Percentiles rank a stretch among this genome's conserved stretches.
phyloP scores from a whole-genome alignment of 2,888 invertebrate genomes.

The Synergus gifuensis region DNA sequence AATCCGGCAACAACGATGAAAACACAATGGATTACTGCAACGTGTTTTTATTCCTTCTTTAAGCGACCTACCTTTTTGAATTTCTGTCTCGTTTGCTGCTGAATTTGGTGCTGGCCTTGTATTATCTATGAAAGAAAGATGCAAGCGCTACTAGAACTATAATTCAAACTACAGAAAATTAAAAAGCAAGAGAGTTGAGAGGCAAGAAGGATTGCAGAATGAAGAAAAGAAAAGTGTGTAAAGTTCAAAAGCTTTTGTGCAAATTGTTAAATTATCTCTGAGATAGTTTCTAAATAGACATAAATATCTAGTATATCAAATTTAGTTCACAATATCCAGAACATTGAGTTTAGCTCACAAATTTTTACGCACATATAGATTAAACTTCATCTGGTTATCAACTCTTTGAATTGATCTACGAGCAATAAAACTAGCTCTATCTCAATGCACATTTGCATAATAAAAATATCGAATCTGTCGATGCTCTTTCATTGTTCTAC shows the following conservation, averaged over 20 bases:
- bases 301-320: background rate
- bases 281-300: background rate
- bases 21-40: constrained; percentile 1
- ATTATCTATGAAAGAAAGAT: constrained; percentile 21
- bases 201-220: background rate
- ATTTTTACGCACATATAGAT: background rate
- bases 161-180: constrained; percentile 1
- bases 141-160: constrained; percentile 4
- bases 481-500: background rate
- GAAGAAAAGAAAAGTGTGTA: background rate
- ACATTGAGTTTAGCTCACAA: background rate
- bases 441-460: background rate
- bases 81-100: background rate
- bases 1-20: constrained; percentile 14
- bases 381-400: background rate
- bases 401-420: background rate
- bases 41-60: constrained; percentile 1
- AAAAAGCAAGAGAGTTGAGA: background rate
- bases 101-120: background rate
- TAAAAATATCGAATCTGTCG: background rate
- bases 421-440: background rate
- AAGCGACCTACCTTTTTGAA: constrained; percentile 24
- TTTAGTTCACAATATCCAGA: background rate
- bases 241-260: background rate
- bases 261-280: background rate